Conservation (phyloP, 2,113 vertebrate species). For the cattle (Bos taurus) region DNA sequence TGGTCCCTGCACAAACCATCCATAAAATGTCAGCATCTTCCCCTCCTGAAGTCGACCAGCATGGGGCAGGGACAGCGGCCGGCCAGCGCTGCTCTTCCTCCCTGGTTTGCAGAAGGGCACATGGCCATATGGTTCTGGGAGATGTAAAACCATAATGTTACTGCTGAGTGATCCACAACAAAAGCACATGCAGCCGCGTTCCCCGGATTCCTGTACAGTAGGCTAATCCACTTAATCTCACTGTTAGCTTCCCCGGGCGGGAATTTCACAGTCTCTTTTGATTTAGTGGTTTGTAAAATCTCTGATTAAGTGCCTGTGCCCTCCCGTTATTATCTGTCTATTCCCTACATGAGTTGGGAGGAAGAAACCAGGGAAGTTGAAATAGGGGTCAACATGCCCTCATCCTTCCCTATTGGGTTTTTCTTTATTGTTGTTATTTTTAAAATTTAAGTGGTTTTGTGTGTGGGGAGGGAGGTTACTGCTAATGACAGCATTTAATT, state of each 20-base stretch:
- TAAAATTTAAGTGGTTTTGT: not conserved
- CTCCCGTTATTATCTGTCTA: constrained; percentile 47
- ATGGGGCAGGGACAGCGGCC: not conserved
- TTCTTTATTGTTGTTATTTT: not conserved
- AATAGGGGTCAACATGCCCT: constrained; percentile 40
- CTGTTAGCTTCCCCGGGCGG: constrained; percentile 73
- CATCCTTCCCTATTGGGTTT: not conserved
- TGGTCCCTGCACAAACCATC: not conserved
- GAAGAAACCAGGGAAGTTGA: constrained; percentile 63
- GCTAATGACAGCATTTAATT: not conserved
- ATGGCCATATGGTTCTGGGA: constrained; percentile 77
- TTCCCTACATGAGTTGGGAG: constrained; percentile 56
- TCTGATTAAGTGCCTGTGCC: constrained; percentile 72
- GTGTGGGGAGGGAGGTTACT: not conserved
- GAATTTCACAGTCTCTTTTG: constrained; percentile 82
- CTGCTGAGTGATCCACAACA: constrained; percentile 82
- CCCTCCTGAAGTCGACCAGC: constrained; percentile 61
- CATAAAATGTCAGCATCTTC: not conserved
- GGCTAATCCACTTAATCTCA: constrained; percentile 84
- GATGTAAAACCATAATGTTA: constrained; percentile 74
- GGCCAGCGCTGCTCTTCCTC: constrained; percentile 51
- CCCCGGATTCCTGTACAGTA: constrained; percentile 83
- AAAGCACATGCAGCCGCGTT: constrained; percentile 78
- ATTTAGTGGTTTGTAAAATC: constrained; percentile 81
- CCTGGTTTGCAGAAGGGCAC: constrained; percentile 69